Conservation (phyloP, 2,888 invertebrate genomes). For the Drosophila prostipennis region DNA sequence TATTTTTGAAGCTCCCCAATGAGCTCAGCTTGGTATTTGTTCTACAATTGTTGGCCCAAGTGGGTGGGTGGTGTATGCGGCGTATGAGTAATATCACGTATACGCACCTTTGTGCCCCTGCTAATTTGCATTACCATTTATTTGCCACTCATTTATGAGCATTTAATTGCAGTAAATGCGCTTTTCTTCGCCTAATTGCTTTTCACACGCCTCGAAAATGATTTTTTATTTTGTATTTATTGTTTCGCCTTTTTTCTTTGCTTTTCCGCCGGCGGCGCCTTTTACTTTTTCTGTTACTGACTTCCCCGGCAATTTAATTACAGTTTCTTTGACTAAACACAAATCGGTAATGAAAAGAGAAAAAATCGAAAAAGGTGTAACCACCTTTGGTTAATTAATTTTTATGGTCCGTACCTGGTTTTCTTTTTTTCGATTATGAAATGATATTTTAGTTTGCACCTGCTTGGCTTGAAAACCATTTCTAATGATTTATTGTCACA, state of each 20-base stretch:
- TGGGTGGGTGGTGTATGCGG: slow-evolving; percentile 46
- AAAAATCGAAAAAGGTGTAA: slow-evolving; percentile 47
- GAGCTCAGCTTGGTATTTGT: slow-evolving; percentile 69
- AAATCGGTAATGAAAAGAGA: slow-evolving; percentile 30
- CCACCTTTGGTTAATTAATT: slow-evolving; percentile 63
- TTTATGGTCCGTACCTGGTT: slow-evolving; percentile 32
- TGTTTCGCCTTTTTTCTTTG: slow-evolving; percentile 17
- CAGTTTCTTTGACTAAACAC: slow-evolving; percentile 46
- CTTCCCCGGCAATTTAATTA: slow-evolving; percentile 54
- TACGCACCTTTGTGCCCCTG: slow-evolving; percentile 53
- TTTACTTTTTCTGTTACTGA: slow-evolving; percentile 47
- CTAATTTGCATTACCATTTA: slow-evolving; percentile 32
- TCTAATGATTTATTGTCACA: slow-evolving; percentile 36
- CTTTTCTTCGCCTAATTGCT: slow-evolving; percentile 53
- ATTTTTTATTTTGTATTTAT: slow-evolving; percentile 48
- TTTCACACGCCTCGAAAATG: slow-evolving; percentile 56
- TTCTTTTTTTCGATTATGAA: slow-evolving; percentile 33
- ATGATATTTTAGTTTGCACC: slow-evolving; percentile 45
- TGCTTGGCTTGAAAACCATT: slow-evolving; percentile 17
- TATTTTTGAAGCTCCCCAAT: slow-evolving; percentile 53
- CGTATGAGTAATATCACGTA: slow-evolving; percentile 64
- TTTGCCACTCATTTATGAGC: slow-evolving; percentile 37
- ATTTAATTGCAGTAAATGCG: slow-evolving; percentile 52
- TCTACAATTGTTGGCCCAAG: slow-evolving; percentile 41
- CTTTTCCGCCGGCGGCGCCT: slow-evolving; percentile 59